A percentile compares a stretch with the other conserved stretches of the same genome.
These are phyloP conservation scores for Calidris pugnax DNA, from an alignment of 2,113 vertebrate genomes.

Conservation along the genomic window DNA sequence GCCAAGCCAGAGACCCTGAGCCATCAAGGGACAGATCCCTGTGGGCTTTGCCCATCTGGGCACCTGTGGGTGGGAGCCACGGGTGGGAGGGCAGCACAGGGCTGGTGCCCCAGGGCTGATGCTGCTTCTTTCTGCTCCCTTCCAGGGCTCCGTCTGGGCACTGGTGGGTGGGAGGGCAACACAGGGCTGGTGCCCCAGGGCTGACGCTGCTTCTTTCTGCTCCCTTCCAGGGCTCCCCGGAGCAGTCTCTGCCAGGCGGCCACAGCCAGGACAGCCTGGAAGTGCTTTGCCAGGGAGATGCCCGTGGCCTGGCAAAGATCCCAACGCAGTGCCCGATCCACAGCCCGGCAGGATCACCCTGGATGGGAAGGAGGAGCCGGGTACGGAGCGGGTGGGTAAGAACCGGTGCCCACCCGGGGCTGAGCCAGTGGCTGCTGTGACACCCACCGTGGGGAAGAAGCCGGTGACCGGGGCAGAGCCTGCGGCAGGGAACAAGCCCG, in stretches of 20 bases:
- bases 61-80: not conserved
- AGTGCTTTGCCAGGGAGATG: accelerated
- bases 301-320: not conserved
- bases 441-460: not conserved
- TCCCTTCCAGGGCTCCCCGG: not conserved
- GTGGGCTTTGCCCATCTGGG: not conserved
- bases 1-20: not conserved
- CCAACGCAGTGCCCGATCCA: accelerated
- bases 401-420: not conserved
- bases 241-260: not conserved
- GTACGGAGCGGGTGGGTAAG: not conserved
- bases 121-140: not conserved
- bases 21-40: not conserved
- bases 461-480: accelerated
- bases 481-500: accelerated
- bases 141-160: constrained; percentile 16
- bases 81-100: not conserved
- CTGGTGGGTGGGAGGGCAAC: not conserved
- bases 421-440: not conserved
- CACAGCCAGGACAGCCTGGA: not conserved
- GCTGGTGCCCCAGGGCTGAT: not conserved
- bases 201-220: not conserved
- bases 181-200: accelerated
- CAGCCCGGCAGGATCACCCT: not conserved
- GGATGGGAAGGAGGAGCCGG: accelerated